Base-by-base conservation (phyloP, 2,888 invertebrate species). In the Thereva nobilitata region DNA sequence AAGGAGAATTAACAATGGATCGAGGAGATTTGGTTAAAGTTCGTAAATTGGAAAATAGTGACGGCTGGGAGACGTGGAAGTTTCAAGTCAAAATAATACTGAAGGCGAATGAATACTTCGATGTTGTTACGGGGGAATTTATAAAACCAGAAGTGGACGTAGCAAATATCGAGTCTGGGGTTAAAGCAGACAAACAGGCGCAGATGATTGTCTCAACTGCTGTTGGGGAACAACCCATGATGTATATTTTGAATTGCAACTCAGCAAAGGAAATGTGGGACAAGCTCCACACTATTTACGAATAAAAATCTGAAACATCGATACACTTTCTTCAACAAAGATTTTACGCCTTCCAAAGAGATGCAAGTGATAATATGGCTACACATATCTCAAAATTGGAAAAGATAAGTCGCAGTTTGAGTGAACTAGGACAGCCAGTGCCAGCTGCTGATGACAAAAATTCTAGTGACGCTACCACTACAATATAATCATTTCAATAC, bases 401-500 rank as follows among this genome's bases (percentile, higher is more conserved):
- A 64, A 23, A 23, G 23, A 23, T 23, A 23, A 23, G 23, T 10
- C 10, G 23, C 7, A 49, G 23, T 49, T 45, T 70, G 4, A 61
- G 45, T 45, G 61, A 70, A 12, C 34, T 68, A 40, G 65, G 59
- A 38, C 68, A 66, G 9, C 49, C 57, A 34, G 47, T 68, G 45
- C 56, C 67, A n/a, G 66, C 63, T 69, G 47, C 12, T 66, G 5
- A 61, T 68, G 50, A 71, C 71, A 23, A 71, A 71, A 70, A 71
- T 72, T 38, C 40, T 71, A 37, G 69, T 70, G 59, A 70, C 70
- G 9, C 61, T 72, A 42, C 73, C 72, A n/a, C 66, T 66, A 23
- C 41, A 71, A 64, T 71, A 67, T 45, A 76, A 73, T 45, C 75
- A 78, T 71, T 78, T 78, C 66, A 64, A 75, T 0, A 75, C 75